phyloP scores from a whole-genome alignment of 2,797 vertebrate species.

The Eleutherodactylus coqui region DNA sequence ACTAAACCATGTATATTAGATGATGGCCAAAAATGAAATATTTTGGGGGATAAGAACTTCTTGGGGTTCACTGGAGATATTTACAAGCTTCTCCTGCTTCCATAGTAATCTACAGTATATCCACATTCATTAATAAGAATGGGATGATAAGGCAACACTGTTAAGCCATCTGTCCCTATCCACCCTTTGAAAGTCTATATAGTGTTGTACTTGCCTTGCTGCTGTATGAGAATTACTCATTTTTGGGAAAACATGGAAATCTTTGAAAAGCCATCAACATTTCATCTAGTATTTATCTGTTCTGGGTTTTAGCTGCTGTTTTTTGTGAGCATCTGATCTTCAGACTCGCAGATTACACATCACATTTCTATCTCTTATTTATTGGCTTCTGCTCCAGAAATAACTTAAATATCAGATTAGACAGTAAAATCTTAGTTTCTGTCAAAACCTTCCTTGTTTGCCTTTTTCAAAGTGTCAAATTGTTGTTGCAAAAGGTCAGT shows the following conservation, averaged over 20 bases:
- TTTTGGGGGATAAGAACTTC: too few species aligned
- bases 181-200: not conserved
- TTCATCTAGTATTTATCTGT: not conserved
- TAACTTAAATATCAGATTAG: slow-evolving; percentile 20
- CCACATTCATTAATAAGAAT: too few species aligned
- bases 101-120: too few species aligned
- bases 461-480: slow-evolving; percentile 24
- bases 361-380: not conserved
- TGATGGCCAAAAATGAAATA: too few species aligned
- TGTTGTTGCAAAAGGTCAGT: slow-evolving; percentile 21
- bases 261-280: not conserved
- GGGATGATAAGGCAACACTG: not conserved
- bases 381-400: slow-evolving; percentile 13
- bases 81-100: too few species aligned
- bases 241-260: not conserved
- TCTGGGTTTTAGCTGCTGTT: not conserved
- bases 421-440: slow-evolving; percentile 1
- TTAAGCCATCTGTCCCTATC: not conserved
- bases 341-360: slow-evolving; percentile 14
- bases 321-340: slow-evolving; percentile 12
- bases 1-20: too few species aligned
- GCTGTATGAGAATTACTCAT: not conserved
- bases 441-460: not conserved
- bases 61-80: too few species aligned
- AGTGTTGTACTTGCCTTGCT: not conserved